A percentile compares a stretch with the other conserved stretches of the same genome.
These are phyloP conservation scores for Hyposoter dolosus DNA, from an alignment of 2,888 invertebrate genomes.

Conservation along the genomic window DNA sequence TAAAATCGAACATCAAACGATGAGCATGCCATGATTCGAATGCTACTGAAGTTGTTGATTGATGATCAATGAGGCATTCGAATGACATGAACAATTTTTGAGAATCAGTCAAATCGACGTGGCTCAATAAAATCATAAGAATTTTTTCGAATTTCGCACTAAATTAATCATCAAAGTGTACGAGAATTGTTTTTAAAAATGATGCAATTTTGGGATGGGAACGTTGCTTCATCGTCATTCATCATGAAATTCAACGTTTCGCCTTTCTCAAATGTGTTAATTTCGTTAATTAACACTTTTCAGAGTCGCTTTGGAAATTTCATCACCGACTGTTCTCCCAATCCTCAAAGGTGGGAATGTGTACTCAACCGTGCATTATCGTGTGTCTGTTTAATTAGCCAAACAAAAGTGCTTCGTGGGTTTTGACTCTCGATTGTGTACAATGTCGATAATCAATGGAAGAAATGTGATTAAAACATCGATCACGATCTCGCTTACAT, in stretches of 20 bases:
- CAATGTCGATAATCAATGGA: slow-evolving; percentile 68
- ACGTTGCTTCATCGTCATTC: not conserved
- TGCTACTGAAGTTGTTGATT: not conserved
- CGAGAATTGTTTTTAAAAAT: not conserved
- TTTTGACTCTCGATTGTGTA: slow-evolving; percentile 41
- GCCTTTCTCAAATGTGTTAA: not conserved
- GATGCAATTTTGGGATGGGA: not conserved
- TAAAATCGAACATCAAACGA: slow-evolving; percentile 55
- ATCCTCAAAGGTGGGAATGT: not conserved
- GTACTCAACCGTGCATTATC: slow-evolving; percentile 10
- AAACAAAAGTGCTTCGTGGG: slow-evolving; percentile 26
- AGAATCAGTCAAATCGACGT: not conserved
- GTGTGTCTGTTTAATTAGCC: slow-evolving; percentile 4
- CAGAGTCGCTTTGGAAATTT: not conserved
- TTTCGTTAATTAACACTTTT: not conserved
- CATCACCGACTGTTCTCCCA: not conserved
- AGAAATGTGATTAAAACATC: slow-evolving; percentile 46
- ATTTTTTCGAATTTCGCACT: not conserved
- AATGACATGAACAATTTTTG: not conserved
- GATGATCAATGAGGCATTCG: not conserved
- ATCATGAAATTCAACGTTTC: not conserved
- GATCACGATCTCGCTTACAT: slow-evolving; percentile 87
- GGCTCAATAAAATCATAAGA: not conserved
- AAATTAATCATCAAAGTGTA: too few relatives aligned
- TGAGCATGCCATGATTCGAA: slow-evolving; percentile 48